Conservation (phyloP, 2,888 invertebrate species). For the Thecophora atra region DNA sequence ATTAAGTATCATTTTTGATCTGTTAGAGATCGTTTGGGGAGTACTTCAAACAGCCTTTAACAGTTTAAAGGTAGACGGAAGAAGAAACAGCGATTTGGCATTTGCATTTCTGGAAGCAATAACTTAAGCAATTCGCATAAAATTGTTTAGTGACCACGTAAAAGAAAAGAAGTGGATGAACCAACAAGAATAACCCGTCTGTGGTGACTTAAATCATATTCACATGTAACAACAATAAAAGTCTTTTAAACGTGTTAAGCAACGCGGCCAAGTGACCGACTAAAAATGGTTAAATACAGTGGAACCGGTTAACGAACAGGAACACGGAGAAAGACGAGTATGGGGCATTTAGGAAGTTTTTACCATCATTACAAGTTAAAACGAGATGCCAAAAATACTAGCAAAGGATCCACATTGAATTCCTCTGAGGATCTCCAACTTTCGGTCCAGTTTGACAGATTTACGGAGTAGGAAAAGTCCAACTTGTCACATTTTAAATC, state of each 20-base stretch:
- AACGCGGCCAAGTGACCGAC: slow-evolving; percentile 49
- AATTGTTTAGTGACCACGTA: slow-evolving; percentile 34
- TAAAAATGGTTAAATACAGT: slow-evolving; percentile 50
- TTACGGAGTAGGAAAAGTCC: too few relatives aligned
- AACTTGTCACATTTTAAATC: too few relatives aligned
- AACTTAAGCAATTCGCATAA: slow-evolving; percentile 35
- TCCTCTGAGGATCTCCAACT: background rate
- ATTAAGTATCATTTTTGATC: too few relatives aligned
- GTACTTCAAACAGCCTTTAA: too few relatives aligned
- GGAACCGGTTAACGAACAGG: slow-evolving; percentile 43
- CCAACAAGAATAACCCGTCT: slow-evolving; percentile 21
- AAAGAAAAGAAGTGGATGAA: slow-evolving; percentile 13
- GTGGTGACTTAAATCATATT: slow-evolving; percentile 6
- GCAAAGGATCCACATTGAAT: too few relatives aligned
- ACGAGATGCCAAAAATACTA: slow-evolving; percentile 13
- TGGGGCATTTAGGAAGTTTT: slow-evolving; percentile 3
- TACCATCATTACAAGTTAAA: background rate
- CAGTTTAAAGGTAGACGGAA: too few relatives aligned
- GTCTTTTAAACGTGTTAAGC: slow-evolving; percentile 15
- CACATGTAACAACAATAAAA: slow-evolving; percentile 24
- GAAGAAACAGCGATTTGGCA: too few relatives aligned
- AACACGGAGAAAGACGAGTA: slow-evolving; percentile 29
- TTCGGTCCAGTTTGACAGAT: background rate
- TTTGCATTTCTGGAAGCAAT: slow-evolving; percentile 32
- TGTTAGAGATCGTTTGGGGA: too few relatives aligned